phyloP scores from a whole-genome alignment of 2,797 vertebrate species.

The Muscicapa comitata region DNA sequence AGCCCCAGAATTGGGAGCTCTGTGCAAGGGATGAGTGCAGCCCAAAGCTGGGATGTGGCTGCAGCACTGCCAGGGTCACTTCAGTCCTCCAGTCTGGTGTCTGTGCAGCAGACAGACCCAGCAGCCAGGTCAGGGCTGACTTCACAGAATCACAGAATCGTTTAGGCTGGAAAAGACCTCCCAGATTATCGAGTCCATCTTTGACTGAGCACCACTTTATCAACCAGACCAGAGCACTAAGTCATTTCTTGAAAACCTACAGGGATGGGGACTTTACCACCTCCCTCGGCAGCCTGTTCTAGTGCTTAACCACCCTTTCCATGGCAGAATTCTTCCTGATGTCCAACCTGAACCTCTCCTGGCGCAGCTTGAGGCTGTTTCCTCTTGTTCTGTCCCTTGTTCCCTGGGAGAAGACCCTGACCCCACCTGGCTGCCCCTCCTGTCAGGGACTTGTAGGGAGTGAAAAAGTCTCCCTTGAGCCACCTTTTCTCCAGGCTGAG shows the following conservation, averaged over 20 bases:
- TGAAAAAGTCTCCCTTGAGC: background rate
- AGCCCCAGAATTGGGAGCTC: background rate
- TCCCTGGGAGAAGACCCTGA: background rate
- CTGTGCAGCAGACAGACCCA: background rate
- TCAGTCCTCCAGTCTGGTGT: background rate
- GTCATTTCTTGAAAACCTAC: background rate
- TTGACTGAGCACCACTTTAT: background rate
- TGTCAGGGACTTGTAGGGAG: background rate
- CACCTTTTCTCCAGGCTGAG: background rate
- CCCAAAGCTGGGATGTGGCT: background rate
- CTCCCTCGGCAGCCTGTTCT: background rate
- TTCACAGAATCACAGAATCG: too few relatives aligned
- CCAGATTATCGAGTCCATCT: accelerated
- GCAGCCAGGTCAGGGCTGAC: background rate
- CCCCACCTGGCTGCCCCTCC: accelerated
- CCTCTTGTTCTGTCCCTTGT: background rate
- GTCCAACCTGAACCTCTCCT: background rate
- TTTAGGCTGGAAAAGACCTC: background rate
- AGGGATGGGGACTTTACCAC: background rate
- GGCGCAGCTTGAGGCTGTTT: background rate
- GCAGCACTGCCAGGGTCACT: background rate
- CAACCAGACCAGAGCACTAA: background rate
- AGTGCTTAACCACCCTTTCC: background rate
- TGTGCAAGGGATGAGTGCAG: background rate
- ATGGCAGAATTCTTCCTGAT: background rate